Evolutionary conservation across 1,140 invertebrate species (phyloP), one percentile per base, ranked within the genome.

Genomic region (Euwallacea similis): DNA sequence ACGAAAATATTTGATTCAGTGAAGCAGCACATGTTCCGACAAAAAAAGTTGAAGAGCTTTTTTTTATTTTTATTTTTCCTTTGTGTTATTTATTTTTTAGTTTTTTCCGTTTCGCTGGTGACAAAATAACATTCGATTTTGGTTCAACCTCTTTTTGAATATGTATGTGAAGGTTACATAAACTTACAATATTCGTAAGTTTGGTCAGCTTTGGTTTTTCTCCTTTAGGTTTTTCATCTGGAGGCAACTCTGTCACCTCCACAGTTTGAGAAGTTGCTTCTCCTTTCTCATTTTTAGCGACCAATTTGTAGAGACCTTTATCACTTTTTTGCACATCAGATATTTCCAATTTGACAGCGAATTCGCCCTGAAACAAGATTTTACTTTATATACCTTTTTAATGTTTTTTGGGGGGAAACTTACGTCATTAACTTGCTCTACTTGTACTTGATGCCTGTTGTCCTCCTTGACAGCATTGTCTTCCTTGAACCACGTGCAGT

Each of bases 251-350:
- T 46, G 89, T 89, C 9, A 97, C 89, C 82, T 94, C 90, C 0
- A 97, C 93, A 64, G 89, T 86, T 82, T 95, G 92, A n/a, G 94
- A 96, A 42, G 90, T 90, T 0, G 93, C 93, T 85, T 96, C 94
- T 71, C 95, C 95, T 82, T 96, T 96, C 78, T 96, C 94, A 78
- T 97, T 97, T 79, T 93, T 94, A 7, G 94, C 95, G 0, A 95
- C 88, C 70, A 97, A 84, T 83, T 96, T 96, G 79, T 97, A 97
- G 70, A 89, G 87, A 68, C 95, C 95, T 81, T 93, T 94, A 78
- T 97, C 95, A 15, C 82, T 83, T 74, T 88, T 86, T 63, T 89
- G 87, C 46, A 92, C 87, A 79, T 93, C 89, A 66, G 89, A 88
- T 71, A 96, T 94, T 84, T 96, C 93, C 60, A 96, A 84, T 86